phyloP scores from a whole-genome alignment of 2,797 vertebrate genomes.

The Microtus obscurus region DNA sequence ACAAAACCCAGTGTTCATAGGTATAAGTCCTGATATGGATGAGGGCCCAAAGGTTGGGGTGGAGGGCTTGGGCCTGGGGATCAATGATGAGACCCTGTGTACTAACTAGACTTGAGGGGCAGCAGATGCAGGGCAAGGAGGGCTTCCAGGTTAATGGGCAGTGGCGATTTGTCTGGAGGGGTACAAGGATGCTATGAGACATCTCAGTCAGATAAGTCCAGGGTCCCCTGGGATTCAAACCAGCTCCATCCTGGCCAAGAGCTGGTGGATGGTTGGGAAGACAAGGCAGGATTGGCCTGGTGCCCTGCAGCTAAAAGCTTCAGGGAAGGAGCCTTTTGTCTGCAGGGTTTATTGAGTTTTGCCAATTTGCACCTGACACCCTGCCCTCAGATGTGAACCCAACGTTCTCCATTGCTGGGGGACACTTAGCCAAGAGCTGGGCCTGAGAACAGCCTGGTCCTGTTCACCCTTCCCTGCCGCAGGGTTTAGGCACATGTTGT shows the following conservation, averaged over 20 bases:
- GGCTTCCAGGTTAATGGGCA: background rate
- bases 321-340: background rate
- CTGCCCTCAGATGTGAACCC: slow-evolving; percentile 74
- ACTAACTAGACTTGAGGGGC: background rate
- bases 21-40: background rate
- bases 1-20: background rate
- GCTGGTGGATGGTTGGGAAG: background rate
- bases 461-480: background rate
- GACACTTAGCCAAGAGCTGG: slow-evolving; percentile 5
- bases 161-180: background rate
- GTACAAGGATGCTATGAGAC: background rate
- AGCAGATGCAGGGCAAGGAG: background rate
- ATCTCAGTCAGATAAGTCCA: background rate
- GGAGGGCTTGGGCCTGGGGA: background rate
- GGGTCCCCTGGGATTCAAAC: background rate
- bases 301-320: background rate
- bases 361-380: slow-evolving; percentile 17
- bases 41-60: background rate
- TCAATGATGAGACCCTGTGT: background rate
- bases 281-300: background rate
- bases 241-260: background rate
- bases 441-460: background rate
- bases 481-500: background rate
- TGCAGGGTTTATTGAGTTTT: slow-evolving; percentile 72
- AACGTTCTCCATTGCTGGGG: slow-evolving; percentile 34